These are phyloP conservation scores for Chunga burmeisteri DNA, from an alignment of 2,113 vertebrate species.

Conservation along the genomic window DNA sequence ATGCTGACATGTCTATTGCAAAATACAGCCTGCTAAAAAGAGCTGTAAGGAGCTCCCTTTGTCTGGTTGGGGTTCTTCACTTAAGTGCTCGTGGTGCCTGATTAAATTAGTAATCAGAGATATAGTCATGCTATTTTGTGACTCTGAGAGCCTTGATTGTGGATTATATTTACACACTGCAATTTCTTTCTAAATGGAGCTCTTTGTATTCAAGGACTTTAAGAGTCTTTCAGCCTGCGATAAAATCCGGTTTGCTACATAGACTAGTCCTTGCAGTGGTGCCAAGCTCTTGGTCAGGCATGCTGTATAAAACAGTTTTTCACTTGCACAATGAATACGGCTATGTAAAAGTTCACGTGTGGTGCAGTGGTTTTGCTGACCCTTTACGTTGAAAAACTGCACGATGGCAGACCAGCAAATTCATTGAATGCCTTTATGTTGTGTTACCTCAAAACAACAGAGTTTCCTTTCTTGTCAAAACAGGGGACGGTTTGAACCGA, in stretches of 20 bases:
- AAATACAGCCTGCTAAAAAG: slow-evolving; percentile 12
- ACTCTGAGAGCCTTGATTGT: slow-evolving; percentile 77
- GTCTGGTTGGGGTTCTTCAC: slow-evolving; percentile 58
- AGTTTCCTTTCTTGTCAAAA: not conserved
- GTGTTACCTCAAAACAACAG: not conserved
- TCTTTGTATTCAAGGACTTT: slow-evolving; percentile 74
- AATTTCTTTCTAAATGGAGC: slow-evolving; percentile 74
- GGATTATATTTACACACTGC: slow-evolving; percentile 76
- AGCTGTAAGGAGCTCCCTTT: slow-evolving; percentile 42
- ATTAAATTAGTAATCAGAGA: slow-evolving; percentile 77
- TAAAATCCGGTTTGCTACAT: slow-evolving; percentile 52
- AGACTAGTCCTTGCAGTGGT: slow-evolving; percentile 12
- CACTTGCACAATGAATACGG: slow-evolving; percentile 21
- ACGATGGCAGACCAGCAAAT: not conserved
- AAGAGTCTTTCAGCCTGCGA: slow-evolving; percentile 51
- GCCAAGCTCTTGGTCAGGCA: slow-evolving; percentile 37
- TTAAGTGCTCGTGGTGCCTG: slow-evolving; percentile 66
- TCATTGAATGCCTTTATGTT: not conserved
- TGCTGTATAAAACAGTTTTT: not conserved
- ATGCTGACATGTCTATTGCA: not conserved
- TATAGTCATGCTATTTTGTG: slow-evolving; percentile 71
- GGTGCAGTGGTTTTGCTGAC: slow-evolving; percentile 38
- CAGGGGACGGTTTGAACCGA: not conserved
- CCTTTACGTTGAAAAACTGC: not conserved
- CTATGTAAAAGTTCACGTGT: slow-evolving; percentile 6